Base-by-base conservation (phyloP, 1,140 invertebrate genomes). In the Diorhabda sublineata region DNA sequence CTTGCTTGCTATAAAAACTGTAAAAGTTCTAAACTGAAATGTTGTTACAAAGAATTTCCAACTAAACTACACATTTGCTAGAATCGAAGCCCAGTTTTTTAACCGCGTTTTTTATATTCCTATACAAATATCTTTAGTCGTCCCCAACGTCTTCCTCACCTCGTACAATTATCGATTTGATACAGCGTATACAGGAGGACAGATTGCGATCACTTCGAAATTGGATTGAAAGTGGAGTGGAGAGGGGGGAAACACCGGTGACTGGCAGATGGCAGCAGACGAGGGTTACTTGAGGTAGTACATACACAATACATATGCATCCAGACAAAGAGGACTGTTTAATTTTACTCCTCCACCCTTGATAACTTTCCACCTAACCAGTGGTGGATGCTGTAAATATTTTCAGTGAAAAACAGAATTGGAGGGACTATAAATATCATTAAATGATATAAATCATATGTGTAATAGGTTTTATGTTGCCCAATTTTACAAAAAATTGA, bases 241-340 rank as follows among this genome's bases (percentile, higher is more conserved):
- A 64, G 57, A 59, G 59, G 59, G 61, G 56, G 77, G 74, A 74
- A 75, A 79, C 77, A 81, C 78, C 79, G 78, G 76, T 78, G 79
- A 78, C 79, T 80, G 78, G 79, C 76, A 52, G 47, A 52, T 80
- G 78, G 79, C 76, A 52, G 47, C 76, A 77, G 75, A 76, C 75
- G 77, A 78, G 78, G 79, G 79, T 80, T 73, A 78, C 79, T 79
- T 78, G 78, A 80, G 79, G 79, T 80, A 74, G 74, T 72, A 75
- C 66, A 78, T 75, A 80, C 66, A 78, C 76, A 80, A 80, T 80
- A 74, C 78, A 78, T 76, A 77, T 78, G 78, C 78, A 78, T 78
- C 71, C 73, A 78, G 74, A 79, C 78, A 79, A 80, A 77, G 74
- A 73, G 75, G 72, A 63, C 61, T 72, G 72, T 77, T 76, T 77